Conservation (phyloP, 1,140 invertebrate genomes). For the Drosophila sechellia region DNA sequence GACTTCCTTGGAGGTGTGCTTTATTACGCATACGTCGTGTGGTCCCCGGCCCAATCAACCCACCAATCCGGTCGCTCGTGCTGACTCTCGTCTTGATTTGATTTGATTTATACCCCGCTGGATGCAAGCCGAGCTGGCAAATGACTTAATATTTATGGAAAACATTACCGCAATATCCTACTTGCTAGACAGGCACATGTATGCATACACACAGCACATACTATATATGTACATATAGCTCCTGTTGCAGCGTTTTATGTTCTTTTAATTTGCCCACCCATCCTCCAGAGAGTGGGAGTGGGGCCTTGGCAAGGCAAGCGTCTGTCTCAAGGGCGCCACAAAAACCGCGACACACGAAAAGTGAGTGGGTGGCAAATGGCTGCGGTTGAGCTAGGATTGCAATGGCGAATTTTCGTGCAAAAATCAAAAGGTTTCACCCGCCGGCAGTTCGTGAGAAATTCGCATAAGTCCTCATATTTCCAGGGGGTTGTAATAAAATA, state of each 20-base stretch:
- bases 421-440: conserved; percentile 25
- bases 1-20: conserved; percentile 4
- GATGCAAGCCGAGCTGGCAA: conserved; percentile 47
- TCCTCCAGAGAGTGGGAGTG: no score
- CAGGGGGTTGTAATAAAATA: conserved; percentile 34
- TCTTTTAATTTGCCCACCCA: conserved; percentile 49
- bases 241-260: conserved; percentile 40
- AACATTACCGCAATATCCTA: conserved; percentile 51
- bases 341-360: conserved; percentile 41
- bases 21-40: conserved; percentile 34
- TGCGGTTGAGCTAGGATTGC: conserved; percentile 29
- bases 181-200: conserved; percentile 32
- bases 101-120: conserved; percentile 50
- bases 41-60: conserved; percentile 23
- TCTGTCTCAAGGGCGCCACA: conserved; percentile 49
- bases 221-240: not conserved
- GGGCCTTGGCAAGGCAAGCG: not conserved
- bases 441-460: conserved; percentile 41
- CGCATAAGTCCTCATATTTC: conserved; percentile 40
- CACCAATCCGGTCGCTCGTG: conserved; percentile 10
- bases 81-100: conserved; percentile 43
- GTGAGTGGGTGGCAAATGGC: not conserved
- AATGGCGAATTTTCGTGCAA: conserved; percentile 39
- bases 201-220: not conserved
- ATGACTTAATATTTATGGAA: conserved; percentile 57